Percentiles rank a stretch among this genome's conserved stretches.
Evolutionary conservation across 1,140 invertebrate species (phyloP).

Genomic region (Drosophila watanabei): DNA sequence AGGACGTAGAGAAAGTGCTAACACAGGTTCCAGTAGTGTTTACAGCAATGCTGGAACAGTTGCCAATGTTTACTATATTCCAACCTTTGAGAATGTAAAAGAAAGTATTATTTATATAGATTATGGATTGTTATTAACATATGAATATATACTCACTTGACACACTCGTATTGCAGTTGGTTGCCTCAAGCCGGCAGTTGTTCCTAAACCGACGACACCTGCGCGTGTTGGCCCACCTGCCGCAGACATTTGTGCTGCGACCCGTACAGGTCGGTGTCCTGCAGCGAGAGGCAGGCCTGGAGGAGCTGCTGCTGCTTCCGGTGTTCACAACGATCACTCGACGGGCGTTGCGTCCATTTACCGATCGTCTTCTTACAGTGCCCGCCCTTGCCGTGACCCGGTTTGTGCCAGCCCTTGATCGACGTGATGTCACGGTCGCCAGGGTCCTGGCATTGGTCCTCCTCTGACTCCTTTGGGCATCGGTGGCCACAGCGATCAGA

Average conservation of each 20-base stretch:
- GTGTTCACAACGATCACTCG: neutral
- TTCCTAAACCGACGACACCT: constrained; percentile 33
- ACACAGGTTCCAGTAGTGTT: constrained; percentile 25
- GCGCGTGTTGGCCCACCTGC: constrained; percentile 24
- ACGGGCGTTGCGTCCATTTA: neutral
- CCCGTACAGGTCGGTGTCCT: constrained; percentile 8
- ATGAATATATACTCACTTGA: constrained; percentile 38
- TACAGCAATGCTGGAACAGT: constrained; percentile 31
- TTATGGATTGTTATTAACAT: neutral
- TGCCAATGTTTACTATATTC: constrained; percentile 28
- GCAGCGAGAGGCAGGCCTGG: constrained; percentile 36
- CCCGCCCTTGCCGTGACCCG: neutral
- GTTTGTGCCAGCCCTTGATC: neutral
- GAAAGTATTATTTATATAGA: neutral
- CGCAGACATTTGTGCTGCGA: constrained; percentile 43
- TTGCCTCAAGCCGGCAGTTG: constrained; percentile 32
- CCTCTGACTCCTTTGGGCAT: constrained; percentile 27
- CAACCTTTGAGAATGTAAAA: constrained; percentile 6
- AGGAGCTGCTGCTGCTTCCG: constrained; percentile 19
- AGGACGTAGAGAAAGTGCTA: constrained; percentile 35
- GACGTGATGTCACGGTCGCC: neutral
- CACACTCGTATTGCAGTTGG: constrained; percentile 26
- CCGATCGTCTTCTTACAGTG: neutral
- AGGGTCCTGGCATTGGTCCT: constrained; percentile 1
- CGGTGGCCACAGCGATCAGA: constrained; percentile 33